Conservation (phyloP, 2,888 invertebrate genomes). For the Philaethria dido region DNA sequence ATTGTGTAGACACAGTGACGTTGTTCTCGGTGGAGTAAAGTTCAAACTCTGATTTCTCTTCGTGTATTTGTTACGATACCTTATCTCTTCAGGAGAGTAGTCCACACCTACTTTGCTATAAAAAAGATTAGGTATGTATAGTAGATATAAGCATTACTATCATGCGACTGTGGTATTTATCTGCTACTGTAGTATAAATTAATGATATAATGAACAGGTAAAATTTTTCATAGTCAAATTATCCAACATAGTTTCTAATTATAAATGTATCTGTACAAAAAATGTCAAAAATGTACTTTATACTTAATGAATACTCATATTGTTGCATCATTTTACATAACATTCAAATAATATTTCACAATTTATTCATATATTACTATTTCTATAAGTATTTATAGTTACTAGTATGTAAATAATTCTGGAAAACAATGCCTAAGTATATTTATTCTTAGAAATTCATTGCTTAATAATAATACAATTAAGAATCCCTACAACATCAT, state of each 20-base stretch:
- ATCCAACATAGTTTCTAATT: not conserved
- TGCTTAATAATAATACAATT: not conserved
- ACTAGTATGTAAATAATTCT: not conserved
- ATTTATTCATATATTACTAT: not conserved
- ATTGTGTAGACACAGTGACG: constrained; percentile 21
- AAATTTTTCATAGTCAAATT: not conserved
- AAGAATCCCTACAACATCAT: constrained; percentile 35
- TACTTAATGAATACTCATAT: too few species aligned
- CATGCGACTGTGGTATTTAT: not conserved
- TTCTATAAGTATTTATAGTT: not conserved
- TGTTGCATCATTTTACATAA: not conserved
- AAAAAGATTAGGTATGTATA: constrained; percentile 9
- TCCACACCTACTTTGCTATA: constrained; percentile 9
- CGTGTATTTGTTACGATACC: not conserved
- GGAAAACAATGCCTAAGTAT: not conserved
- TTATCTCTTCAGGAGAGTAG: not conserved
- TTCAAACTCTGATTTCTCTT: constrained; percentile 13
- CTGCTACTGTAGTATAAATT: not conserved
- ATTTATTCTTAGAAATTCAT: not conserved
- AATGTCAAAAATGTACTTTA: too few species aligned
- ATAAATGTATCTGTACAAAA: too few species aligned
- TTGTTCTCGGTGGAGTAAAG: constrained; percentile 20
- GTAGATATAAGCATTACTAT: not conserved
- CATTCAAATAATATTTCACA: not conserved
- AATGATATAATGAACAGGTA: not conserved